These are phyloP conservation scores for Sapayoa aenigma DNA, from an alignment of 2,113 vertebrate genomes.

Conservation along the genomic window DNA sequence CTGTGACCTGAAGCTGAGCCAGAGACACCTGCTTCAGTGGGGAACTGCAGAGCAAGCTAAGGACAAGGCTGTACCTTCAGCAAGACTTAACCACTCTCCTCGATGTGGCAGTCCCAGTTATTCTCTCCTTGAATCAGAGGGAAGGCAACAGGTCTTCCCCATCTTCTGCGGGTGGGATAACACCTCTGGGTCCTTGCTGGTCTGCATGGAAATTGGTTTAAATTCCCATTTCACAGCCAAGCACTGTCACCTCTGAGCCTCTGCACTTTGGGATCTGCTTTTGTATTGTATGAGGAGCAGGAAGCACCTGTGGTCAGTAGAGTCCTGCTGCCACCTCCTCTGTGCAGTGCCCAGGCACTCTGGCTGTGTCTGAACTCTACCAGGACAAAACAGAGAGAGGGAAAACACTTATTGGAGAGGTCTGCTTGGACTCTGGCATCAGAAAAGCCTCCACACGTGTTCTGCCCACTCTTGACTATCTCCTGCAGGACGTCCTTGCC, in stretches of 20 bases:
- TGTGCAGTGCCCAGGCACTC: not conserved
- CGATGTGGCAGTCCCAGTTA: rapidly evolving
- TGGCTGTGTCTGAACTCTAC: not conserved
- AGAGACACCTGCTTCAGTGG: not conserved
- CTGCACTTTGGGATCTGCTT: not conserved
- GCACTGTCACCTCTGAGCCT: not conserved
- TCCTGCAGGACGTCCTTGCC: not conserved
- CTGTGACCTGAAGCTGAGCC: not conserved
- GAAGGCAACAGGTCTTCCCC: not conserved
- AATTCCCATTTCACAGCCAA: not conserved
- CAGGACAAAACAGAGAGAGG: not conserved
- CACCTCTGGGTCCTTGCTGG: not conserved
- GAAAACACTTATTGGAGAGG: not conserved
- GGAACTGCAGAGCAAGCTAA: not conserved
- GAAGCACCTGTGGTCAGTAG: not conserved
- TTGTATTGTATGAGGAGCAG: not conserved
- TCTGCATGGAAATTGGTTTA: not conserved
- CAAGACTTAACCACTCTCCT: not conserved
- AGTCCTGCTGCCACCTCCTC: not conserved
- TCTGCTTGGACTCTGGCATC: not conserved
- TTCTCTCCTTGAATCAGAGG: not conserved
- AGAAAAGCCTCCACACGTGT: not conserved
- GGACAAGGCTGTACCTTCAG: not conserved
- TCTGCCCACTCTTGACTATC: not conserved
- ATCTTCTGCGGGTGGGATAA: rapidly evolving